Conservation (phyloP, 2,888 invertebrate genomes). For the Synanthedon andrenaeformis region DNA sequence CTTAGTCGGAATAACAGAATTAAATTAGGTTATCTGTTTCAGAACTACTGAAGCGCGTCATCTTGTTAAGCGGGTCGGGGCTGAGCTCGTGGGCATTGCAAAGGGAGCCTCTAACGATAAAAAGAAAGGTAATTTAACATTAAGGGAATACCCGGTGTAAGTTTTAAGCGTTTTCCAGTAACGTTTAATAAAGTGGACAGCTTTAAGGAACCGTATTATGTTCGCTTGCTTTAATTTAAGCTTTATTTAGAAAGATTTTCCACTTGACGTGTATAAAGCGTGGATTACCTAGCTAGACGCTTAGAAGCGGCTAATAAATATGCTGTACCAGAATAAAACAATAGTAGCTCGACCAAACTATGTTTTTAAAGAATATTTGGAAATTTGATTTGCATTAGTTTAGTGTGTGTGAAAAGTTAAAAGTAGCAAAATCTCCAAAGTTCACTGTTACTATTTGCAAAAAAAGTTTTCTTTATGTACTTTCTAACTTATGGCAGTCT, state of each 20-base stretch:
- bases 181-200: not conserved
- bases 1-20: slow-evolving; percentile 37
- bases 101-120: slow-evolving; percentile 84
- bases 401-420: too few species aligned
- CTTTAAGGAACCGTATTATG: not conserved
- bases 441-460: too few species aligned
- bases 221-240: not conserved
- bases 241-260: not conserved
- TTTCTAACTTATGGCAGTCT: too few species aligned
- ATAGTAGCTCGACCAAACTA: too few species aligned
- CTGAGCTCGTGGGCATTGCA: slow-evolving; percentile 93
- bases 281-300: too few species aligned
- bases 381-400: too few species aligned
- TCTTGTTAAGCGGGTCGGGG: slow-evolving; percentile 90
- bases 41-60: slow-evolving; percentile 89
- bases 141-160: slow-evolving; percentile 15
- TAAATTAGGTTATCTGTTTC: slow-evolving; percentile 64
- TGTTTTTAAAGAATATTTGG: too few species aligned
- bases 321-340: too few species aligned
- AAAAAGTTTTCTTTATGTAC: too few species aligned
- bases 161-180: slow-evolving; percentile 4
- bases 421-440: too few species aligned
- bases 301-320: too few species aligned
- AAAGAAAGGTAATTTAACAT: slow-evolving; percentile 67
- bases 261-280: not conserved